Percentiles rank a stretch among this genome's conserved stretches.
Evolutionary conservation across 2,888 invertebrate species (phyloP).

Genomic region (Drosophila fulvimacula): DNA sequence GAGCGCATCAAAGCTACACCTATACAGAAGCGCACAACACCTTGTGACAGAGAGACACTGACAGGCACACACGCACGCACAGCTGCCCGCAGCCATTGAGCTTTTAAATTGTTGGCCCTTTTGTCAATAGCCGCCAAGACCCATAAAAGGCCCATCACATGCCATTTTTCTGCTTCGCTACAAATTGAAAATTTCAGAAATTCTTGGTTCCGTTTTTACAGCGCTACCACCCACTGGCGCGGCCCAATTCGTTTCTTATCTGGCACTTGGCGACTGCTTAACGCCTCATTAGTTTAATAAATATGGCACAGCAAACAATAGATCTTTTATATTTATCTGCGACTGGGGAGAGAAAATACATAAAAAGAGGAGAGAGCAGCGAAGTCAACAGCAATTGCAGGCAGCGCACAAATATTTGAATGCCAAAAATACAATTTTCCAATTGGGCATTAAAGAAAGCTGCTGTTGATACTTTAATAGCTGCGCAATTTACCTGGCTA

Average conservation of each 20-base stretch:
- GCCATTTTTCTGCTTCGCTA: conserved; percentile 62
- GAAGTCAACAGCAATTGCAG: conserved; percentile 8
- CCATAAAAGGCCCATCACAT: conserved; percentile 57
- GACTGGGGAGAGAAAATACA: not conserved
- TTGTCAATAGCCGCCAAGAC: conserved; percentile 49
- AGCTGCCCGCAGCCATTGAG: conserved; percentile 49
- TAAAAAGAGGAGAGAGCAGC: not conserved
- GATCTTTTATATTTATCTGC: conserved; percentile 21
- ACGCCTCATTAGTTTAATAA: conserved; percentile 63
- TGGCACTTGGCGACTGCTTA: conserved; percentile 34
- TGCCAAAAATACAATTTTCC: not conserved
- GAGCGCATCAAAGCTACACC: conserved; percentile 6
- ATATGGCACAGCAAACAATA: conserved; percentile 39
- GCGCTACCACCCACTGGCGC: not conserved
- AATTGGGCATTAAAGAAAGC: conserved; percentile 4
- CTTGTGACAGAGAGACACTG: conserved; percentile 5
- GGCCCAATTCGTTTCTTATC: conserved; percentile 14
- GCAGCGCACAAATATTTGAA: not conserved
- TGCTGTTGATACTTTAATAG: not conserved
- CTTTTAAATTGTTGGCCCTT: conserved; percentile 50
- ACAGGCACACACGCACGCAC: not conserved
- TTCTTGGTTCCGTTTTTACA: conserved; percentile 33
- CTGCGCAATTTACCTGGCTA: not conserved
- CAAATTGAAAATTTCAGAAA: conserved; percentile 67
- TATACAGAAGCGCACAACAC: conserved; percentile 17